Percentiles rank a stretch among this genome's conserved stretches.
Evolutionary conservation across 2,113 vertebrate species (phyloP).

Genomic region (Silurus asotus): DNA sequence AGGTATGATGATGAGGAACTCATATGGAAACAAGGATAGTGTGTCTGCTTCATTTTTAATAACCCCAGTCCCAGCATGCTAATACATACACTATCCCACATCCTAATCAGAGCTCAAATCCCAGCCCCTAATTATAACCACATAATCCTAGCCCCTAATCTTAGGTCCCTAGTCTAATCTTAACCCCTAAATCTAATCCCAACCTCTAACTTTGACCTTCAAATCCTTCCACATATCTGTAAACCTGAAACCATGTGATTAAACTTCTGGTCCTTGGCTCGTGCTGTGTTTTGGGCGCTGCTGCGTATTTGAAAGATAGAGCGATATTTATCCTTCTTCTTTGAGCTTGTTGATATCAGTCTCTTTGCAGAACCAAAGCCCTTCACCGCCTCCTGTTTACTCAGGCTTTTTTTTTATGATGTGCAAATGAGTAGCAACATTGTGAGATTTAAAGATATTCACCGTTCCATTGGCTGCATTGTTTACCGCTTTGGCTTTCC

Average conservation of each 20-base stretch:
- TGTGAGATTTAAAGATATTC: constrained; percentile 11
- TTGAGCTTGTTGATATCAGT: not conserved
- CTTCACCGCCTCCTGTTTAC: constrained; percentile 1
- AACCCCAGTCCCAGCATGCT: not conserved
- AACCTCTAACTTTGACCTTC: not conserved
- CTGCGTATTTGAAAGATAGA: not conserved
- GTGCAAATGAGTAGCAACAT: not conserved
- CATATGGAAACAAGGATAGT: not conserved
- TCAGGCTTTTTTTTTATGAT: not conserved
- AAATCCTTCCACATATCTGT: not conserved
- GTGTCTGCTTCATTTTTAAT: not conserved
- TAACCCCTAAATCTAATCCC: not conserved
- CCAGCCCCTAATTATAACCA: not conserved
- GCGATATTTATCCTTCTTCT: not conserved
- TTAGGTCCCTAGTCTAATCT: not conserved
- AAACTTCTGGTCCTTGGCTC: not conserved
- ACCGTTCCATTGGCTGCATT: not conserved
- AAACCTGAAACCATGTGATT: not conserved
- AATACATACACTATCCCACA: not conserved
- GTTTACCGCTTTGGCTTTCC: not conserved
- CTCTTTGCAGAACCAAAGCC: constrained; percentile 4
- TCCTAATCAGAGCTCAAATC: not conserved
- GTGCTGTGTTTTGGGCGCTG: not conserved
- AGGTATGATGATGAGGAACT: not conserved
- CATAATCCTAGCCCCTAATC: not conserved